Evolutionary conservation across 2,113 vertebrate species (phyloP).

Genomic region (Ceratotherium simum): DNA sequence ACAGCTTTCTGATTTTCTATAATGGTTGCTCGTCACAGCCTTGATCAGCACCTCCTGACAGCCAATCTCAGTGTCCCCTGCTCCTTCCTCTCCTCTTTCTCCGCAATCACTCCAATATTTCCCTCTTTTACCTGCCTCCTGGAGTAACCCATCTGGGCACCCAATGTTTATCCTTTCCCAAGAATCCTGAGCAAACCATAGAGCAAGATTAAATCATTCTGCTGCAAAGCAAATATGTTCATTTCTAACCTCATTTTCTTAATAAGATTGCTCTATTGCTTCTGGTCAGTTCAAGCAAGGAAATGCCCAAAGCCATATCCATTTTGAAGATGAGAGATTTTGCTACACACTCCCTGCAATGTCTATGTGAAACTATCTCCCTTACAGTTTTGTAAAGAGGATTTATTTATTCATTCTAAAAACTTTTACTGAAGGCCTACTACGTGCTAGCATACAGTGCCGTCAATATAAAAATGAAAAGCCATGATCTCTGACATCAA

Average conservation of each 20-base stretch:
- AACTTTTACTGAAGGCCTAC: not conserved
- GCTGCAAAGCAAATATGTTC: not conserved
- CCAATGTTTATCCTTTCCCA: not conserved
- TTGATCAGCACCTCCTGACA: not conserved
- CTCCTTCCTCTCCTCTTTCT: not conserved
- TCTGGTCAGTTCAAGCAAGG: not conserved
- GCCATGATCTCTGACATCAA: not conserved
- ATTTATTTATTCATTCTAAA: not conserved
- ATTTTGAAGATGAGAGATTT: not conserved
- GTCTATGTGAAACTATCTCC: not conserved
- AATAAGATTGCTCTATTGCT: not conserved
- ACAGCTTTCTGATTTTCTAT: not conserved
- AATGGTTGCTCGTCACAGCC: not conserved
- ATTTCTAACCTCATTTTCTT: not conserved
- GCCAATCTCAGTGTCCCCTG: no score
- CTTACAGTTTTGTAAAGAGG: not conserved
- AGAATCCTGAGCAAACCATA: not conserved
- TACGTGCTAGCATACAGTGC: not conserved
- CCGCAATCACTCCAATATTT: not conserved
- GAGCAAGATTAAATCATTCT: not conserved
- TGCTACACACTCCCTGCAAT: not conserved
- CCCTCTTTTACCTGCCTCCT: not conserved
- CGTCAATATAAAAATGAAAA: not conserved
- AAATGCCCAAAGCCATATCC: not conserved
- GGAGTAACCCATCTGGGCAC: not conserved